Percentiles rank a stretch among this genome's conserved stretches.
phyloP scores from a whole-genome alignment of 1,140 invertebrate species.

The Theocolax elegans region DNA sequence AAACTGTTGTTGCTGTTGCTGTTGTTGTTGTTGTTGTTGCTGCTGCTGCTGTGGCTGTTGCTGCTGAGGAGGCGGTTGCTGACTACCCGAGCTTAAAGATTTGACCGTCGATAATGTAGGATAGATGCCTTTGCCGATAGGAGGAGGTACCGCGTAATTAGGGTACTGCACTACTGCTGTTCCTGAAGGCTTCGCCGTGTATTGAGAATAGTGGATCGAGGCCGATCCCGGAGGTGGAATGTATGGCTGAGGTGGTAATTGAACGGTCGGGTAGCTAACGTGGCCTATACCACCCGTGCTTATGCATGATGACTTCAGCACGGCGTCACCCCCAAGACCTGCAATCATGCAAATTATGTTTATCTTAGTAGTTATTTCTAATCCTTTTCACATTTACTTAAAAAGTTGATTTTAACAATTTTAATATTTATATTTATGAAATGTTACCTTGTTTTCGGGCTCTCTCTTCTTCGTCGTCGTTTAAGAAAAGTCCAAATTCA shows the following conservation, averaged over 20 bases:
- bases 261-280: conserved; percentile 49
- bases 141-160: conserved; percentile 47
- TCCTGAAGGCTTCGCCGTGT: conserved; percentile 45
- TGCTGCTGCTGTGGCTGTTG: conserved; percentile 37
- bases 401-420: neutral
- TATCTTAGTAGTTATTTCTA: conserved; percentile 13
- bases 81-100: neutral
- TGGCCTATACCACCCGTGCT: conserved; percentile 2
- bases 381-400: neutral
- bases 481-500: conserved; percentile 80
- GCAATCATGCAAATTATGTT: conserved; percentile 31
- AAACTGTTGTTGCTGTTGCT: conserved; percentile 45
- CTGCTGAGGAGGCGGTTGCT: conserved; percentile 23
- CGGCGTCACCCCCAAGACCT: conserved; percentile 61
- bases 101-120: conserved; percentile 41
- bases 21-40: conserved; percentile 22
- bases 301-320: conserved; percentile 57
- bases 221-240: conserved; percentile 64
- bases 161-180: conserved; percentile 47
- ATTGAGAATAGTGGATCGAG: conserved; percentile 57
- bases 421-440: neutral
- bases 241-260: conserved; percentile 62
- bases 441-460: conserved; percentile 64
- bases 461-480: conserved; percentile 75
- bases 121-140: conserved; percentile 44